Base-by-base conservation (phyloP, 2,888 invertebrate species). In the Sussaba pulchella region DNA sequence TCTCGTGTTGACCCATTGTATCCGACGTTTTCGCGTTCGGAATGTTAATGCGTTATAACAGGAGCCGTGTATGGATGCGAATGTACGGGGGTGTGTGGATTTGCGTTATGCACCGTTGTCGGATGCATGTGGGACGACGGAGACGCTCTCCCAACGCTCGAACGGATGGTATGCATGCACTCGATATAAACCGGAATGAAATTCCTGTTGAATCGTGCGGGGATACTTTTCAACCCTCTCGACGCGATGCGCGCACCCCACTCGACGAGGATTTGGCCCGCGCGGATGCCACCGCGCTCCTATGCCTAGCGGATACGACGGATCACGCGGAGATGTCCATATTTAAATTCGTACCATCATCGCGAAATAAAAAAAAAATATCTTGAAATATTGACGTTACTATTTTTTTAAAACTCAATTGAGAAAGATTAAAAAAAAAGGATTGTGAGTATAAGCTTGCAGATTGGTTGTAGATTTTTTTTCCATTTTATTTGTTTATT, bases 11-110 rank as follows among this genome's bases (percentile, higher is more conserved):
- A 31, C 31, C 70, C 43, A 76, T 72, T 74, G 73, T 70, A 67
- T 70, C 64, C 73, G 61, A 78, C 39, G 45, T 81, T 81, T 78
- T 70, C 45, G 54, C 45, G 31, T 66, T 41, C 8, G 59, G 59
- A 74, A 78, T 81, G 64, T 78, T 78, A 73, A 81, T 81, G 57
- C 47, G 61, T 71, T 78, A 54, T 74, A 76, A 57, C 47, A 67
- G 17, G 43, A 61, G 24, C 17, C 17, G 19, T 57, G 43, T 36
- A 54, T 54, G 6, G 31, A 31, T 31, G 6, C 6, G 6, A 2
- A 31, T 31, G 6, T 31, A 31, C 31, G 6, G 2, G 31, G 6
- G 31, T 31, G 5, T 24, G 39, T 43, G 19, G 31, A 12, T 57
- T 10, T 6, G 31, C 41, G 17, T n/a, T 36, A 31, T 14, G 31